Base-by-base conservation (phyloP, 2,888 invertebrate species). In the Eumacrocentrus americanus region DNA sequence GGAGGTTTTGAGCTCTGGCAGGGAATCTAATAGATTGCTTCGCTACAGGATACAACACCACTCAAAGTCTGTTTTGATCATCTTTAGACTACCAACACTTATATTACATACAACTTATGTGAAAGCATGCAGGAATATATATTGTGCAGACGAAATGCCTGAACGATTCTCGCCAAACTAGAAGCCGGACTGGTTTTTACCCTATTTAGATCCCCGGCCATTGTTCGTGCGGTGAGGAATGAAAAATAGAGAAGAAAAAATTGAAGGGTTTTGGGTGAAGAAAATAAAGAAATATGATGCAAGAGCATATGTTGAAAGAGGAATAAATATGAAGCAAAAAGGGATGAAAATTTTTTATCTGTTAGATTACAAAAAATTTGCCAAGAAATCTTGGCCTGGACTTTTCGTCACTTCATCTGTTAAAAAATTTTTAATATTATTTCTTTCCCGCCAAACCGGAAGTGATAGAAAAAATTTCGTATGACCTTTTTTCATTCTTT, bases 181-280 rank as follows among this genome's bases (percentile, higher is more conserved):
- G 73, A 72, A 70, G 67, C 64, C 67, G 66, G 70, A 76, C 74
- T 74, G 74, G 75, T 76, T 76, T 72, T 72, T 72, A 71, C 66
- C 67, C 73, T 73, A 75, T 75, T 76, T 72, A 69, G 71, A 69
- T 68, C 65, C 68, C 63, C 51, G 34, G 46, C 71, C 67, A 72
- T 74, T 74, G 72, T 70, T 73, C 65, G 67, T 54, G 60, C 22
- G 60, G 58, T 52, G 52, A 64, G 70, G 70, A 73, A 73, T 72
- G 72, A 71, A 74, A 63, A 74, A 74, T 71, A 71, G 65, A 72
- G 64, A 50, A 68, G 35, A 38, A 37, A 16, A 25, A 23, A 11
- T 6, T 12, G 47, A 44, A 22, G 44, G 53, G 54, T 46, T 55
- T 58, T 40, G 44, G 42, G 22, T 42, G 63, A 22, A n/a, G 59